Base-by-base conservation (phyloP, 1,140 invertebrate genomes). In the Diorhabda carinulata region DNA sequence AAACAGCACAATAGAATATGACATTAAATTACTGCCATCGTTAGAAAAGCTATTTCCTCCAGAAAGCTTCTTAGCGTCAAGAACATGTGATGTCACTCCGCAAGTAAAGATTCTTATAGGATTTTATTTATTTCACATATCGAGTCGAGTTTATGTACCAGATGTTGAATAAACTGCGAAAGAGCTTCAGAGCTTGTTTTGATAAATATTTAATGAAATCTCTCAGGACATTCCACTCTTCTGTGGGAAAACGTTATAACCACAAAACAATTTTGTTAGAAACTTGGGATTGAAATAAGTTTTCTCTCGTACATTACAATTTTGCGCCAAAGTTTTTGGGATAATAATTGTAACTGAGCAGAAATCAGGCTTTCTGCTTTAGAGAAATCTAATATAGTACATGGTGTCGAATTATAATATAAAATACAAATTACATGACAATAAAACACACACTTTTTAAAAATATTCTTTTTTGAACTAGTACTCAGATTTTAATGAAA, bases 11-110 rank as follows among this genome's bases (percentile, higher is more conserved):
- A 56, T 56, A 47, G 59, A 59, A 66, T 57, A 66, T 65, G 68
- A 65, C 68, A 65, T 47, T 69, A 69, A 69, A 69, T 65, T 69
- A 69, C 68, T 65, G 68, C 59, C 57, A 10, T 69, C 68, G 68
- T 69, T 69, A 65, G 45, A 61, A 69, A 69, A 65, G 68, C 68
- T 56, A 69, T 69, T 58, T 65, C 41, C 58, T n/a, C 43, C 58
- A 66, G 68, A 69, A 59, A 69, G 63, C 68, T 59, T 69, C 63
- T 69, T 43, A 64, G 57, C 57, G 68, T 65, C 63, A 45, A 41
- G 4, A 56, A 60, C 40, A 69, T 61, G 68, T 69, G 68, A 64
- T 44, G 52, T 57, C 61, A 63, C n/a, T 68, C 25, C 41, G 42
- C 9, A 8, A 64, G 63, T 64, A n/a, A 64, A 64, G 47, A 56